Base-by-base conservation (phyloP, 2,888 invertebrate genomes). In the Ecliptopera silaceata region DNA sequence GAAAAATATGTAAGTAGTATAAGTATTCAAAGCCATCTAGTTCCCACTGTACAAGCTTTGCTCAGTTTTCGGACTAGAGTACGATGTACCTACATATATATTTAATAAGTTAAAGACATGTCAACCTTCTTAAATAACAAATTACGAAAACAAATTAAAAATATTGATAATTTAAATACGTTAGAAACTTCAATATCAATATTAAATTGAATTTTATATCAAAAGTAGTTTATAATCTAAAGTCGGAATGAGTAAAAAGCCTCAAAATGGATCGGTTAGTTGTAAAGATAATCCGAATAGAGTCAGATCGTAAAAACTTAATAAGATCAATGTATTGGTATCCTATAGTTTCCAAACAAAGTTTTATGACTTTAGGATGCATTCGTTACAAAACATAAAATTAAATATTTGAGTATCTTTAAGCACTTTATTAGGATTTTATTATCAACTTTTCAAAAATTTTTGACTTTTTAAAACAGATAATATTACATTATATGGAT, bases 261-360 rank as follows among this genome's bases (percentile, higher is more conserved):
- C 15, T 31, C 34, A n/a, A 41, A 31, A 52, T 45, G 29, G 29
- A 45, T 45, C 32, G 20, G 39, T 29, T 36, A 44, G 48, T 52
- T 43, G 42, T 54, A 43, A 36, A 54, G 20, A 22, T 47, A 54
- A 54, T 54, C 41, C 42, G 39, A 53, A 47, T 34, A 22, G 32
- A 54, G 34, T 47, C 17, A 12, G 29, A 11, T 47, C 48, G 43
- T 47, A 54, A 54, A 48, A 41, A 15, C 11, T 22, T 26, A 53
- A 47, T 47, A 43, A 47, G 42, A 54, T 42, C 32, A 54, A 46
- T 22, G 42, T 51, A 36, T 34, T 47, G 5, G 26, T 12, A 6
- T 26, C 26, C 26, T 2, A 26, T 26, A 6, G 26, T 4, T 1
- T 26, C 31, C 36, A 15, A 15, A 10, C 36, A 15, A 36, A 26